Evolutionary conservation across 2,888 invertebrate genomes (phyloP), one percentile per base, ranked within the genome.

Genomic region (Epinotia demarniana): DNA sequence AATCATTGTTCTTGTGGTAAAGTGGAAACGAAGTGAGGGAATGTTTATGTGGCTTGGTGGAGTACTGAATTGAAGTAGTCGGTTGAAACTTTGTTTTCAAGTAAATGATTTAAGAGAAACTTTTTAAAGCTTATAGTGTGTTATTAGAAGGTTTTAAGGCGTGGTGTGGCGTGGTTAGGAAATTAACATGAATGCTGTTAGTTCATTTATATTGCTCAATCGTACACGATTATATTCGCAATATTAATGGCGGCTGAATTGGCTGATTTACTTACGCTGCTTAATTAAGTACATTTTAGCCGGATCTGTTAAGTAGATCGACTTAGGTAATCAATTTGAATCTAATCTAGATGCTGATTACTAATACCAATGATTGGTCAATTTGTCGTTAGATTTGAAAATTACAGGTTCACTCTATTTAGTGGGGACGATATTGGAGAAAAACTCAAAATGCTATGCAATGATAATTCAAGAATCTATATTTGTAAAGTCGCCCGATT

Each of bases 321-420:
- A 23, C 19, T 55, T 55, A 39, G 18, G 33, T 19, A 57, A 67
- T 67, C 55, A 19, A 57, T 11, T 19, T 19, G 39, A 67, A 57
- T 55, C 55, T 66, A 66, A 67, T 67, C 19, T 57, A 67, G 18
- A 64, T 64, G 11, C 39, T 18, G 33, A 39, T 39, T 67, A 39
- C 18, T 67, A 33, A 53, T 33, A 39, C 33, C 13, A 53, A 66
- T 53, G 27, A 39, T 57, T 67, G 33, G 53, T n/a, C 13, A 67
- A 67, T 67, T 53, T 53, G 66, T 66, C 18, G 13, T 55, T 19
- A 11, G 19, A 57, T 57, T 55, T n/a, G n/a, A 16, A n/a, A 53
- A 53, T 53, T 49, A 53, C 49, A 53, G 49, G 16, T 33, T 6
- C 6, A 33, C 33, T 33, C 1, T 0, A 8, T 33, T 33, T 33